phyloP scores from a whole-genome alignment of 2,113 vertebrate species.

The Aptenodytes forsteri region DNA sequence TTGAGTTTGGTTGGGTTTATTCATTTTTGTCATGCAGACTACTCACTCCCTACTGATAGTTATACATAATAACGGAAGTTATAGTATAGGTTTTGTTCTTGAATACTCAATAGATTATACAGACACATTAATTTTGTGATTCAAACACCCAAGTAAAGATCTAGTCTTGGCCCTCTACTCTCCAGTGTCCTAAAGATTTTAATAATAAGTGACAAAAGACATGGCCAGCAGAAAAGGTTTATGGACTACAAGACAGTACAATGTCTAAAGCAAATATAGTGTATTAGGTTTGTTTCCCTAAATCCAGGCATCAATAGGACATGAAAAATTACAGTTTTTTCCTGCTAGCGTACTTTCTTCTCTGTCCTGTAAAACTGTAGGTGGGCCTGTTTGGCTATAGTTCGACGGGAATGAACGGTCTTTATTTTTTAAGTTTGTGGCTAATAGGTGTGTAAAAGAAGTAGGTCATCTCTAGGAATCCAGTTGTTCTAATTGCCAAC shows the following conservation, averaged over 20 bases:
- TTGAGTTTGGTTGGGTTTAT: not conserved
- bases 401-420: not conserved
- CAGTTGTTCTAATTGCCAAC: not conserved
- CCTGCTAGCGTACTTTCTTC: not conserved
- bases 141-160: not conserved
- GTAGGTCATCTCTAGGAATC: not conserved
- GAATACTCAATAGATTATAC: not conserved
- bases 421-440: not conserved
- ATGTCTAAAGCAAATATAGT: not conserved
- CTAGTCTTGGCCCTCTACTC: not conserved
- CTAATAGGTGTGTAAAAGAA: not conserved
- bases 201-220: not conserved
- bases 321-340: not conserved
- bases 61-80: not conserved
- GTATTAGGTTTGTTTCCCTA: not conserved
- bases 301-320: not conserved
- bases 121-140: not conserved
- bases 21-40: not conserved
- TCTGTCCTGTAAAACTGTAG: not conserved
- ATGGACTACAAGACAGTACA: not conserved
- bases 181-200: not conserved
- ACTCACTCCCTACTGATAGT: not conserved
- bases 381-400: not conserved
- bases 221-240: not conserved
- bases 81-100: not conserved